Base-by-base conservation (phyloP, 2,888 invertebrate genomes). In the Acanthococcus lagerstroemiae region DNA sequence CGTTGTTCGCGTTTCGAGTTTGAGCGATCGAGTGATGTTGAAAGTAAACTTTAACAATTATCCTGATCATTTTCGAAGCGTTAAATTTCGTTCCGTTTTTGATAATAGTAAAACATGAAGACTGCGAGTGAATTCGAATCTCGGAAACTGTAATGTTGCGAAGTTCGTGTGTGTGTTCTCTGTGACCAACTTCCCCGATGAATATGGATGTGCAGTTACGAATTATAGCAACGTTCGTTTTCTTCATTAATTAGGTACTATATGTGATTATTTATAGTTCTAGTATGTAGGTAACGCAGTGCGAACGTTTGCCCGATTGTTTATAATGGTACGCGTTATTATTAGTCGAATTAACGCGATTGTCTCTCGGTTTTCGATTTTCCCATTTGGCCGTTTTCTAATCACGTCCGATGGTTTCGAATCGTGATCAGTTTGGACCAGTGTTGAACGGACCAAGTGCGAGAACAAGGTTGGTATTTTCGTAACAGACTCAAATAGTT, bases 11-110 rank as follows among this genome's bases (percentile, higher is more conserved):
- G 58, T 26, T 44, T 26, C 6, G n/a, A n/a, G n/a, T n/a, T n/a
- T n/a, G n/a, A n/a, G n/a, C n/a, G n/a, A n/a, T 24, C 60, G 60
- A 60, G 63, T 63, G 52, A 63, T 63, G 63, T 63, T 63, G 63
- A 54, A 63, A 63, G 63, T 63, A 54, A 63, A 54, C 54, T 63
- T 54, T 15, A 46, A 63, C 17, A 37, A 54, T 52, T 63, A 63
- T 37, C 54, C 37, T 21, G 37, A 63, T 50, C 63, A 63, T 63
- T 63, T 63, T 63, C 44, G 52, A 61, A 61, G 61, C 50, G 61
- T 50, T 30, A 52, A 54, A 26, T 63, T 54, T 19, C 63, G 50
- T 63, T 63, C 44, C 6, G 25, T 63, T 54, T 63, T 12, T 63
- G 63, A 63, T 63, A 63, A 63, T 61, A 61, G 52, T 52, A 52